Evolutionary conservation across 2,113 vertebrate genomes (phyloP), one percentile per base, ranked within the genome.

Genomic region (Crocuta crocuta): DNA sequence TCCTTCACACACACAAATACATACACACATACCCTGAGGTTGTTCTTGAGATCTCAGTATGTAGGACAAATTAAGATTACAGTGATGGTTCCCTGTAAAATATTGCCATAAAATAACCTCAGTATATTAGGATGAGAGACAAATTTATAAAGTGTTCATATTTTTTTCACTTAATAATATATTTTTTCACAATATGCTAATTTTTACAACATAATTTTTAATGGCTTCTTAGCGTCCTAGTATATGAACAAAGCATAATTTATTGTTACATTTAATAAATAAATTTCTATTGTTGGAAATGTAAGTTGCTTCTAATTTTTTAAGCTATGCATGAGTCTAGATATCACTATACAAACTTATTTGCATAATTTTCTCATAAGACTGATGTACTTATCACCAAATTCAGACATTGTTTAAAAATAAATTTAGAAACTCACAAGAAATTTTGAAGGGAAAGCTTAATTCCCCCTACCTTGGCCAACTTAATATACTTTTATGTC

Each of bases 181-280:
- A 15, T 65, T 55, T 94, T 92, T 96, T 48, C n/a, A 65, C 10
- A 94, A 24, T 63, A 68, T 19, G 15, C 15, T 88, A 76, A 53
- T 68, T 96, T 87, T 88, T 70, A 88, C 4, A 70, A 45, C 9
- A 89, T 16, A 80, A 23, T 45, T 79, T 79, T 94, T 92, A 66
- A 88, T 92, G 50, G n/a, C 2, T 97, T 13, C 5, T 35, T 58
- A 39, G 31, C 71, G 13, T 88, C 48, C 16, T 61, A 88, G 28
- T 83, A 15, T 21, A 83, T 65, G 24, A 83, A 23, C 2, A 58
- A 96, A 91, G 31, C 7, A 73, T 53, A 66, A 66, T 74, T 65
- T 96, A 53, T 45, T 92, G 4, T 87, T 68, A 55, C 2, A 43
- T 48, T 96, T 84, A 91, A 53, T 76, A 68, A 91, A 45, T 43